These are phyloP conservation scores for Ectropis crepuscularia DNA, from an alignment of 2,888 invertebrate genomes.

Conservation along the genomic window DNA sequence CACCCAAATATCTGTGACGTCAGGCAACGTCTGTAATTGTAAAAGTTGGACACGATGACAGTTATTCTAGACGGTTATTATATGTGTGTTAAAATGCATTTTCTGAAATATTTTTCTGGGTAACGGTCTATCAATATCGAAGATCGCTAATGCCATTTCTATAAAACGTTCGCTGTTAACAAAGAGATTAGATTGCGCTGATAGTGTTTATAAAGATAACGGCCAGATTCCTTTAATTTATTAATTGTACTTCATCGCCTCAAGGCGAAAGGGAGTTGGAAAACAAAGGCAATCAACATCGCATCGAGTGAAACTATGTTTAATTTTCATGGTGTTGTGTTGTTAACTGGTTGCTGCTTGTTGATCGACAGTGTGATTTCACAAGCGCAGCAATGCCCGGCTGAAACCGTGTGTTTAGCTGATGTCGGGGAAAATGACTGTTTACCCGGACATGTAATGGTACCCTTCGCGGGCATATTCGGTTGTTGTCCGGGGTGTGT, in stretches of 20 bases:
- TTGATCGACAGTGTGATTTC: conserved; percentile 44
- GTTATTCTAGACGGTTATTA: conserved; percentile 3
- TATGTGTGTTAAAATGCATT: conserved; percentile 23
- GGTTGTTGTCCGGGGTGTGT: conserved; percentile 78
- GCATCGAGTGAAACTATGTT: conserved; percentile 33
- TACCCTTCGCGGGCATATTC: conserved; percentile 57
- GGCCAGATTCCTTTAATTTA: conserved; percentile 45
- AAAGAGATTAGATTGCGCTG: conserved; percentile 58
- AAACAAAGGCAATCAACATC: conserved; percentile 25
- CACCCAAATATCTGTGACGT: conserved; percentile 40
- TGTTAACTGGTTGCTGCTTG: conserved; percentile 38
- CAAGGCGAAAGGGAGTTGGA: conserved; percentile 36
- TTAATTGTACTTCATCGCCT: conserved; percentile 47
- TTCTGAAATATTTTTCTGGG: conserved; percentile 1
- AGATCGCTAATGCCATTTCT: conserved; percentile 10
- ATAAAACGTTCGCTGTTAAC: conserved; percentile 40
- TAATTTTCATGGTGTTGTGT: conserved; percentile 37
- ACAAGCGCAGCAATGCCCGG: conserved; percentile 27
- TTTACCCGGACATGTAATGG: conserved; percentile 50
- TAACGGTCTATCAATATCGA: conserved; percentile 10
- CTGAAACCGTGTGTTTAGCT: conserved; percentile 58
- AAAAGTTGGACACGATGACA: conserved; percentile 9
- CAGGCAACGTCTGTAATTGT: conserved; percentile 22
- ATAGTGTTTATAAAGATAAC: conserved; percentile 53
- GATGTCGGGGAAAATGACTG: conserved; percentile 65